These are phyloP conservation scores for Nycticryphes semicollaris DNA, from an alignment of 2,113 vertebrate species.

Conservation along the genomic window DNA sequence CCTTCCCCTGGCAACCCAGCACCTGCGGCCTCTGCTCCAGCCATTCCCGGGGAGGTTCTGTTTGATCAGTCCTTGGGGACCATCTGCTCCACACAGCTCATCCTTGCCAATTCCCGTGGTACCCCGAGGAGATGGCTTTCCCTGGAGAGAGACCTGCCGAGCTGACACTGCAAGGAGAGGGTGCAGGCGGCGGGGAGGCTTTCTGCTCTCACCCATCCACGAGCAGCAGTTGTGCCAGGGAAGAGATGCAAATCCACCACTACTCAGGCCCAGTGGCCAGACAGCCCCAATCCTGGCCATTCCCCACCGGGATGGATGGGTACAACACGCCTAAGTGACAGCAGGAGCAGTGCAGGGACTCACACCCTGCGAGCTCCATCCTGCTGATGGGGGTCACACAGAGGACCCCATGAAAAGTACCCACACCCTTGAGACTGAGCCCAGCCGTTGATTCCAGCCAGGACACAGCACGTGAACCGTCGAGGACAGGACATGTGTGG, in stretches of 20 bases:
- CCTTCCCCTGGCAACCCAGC: background rate
- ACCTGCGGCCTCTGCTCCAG: background rate
- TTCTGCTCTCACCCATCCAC: background rate
- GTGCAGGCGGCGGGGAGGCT: background rate
- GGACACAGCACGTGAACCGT: background rate
- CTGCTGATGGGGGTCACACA: background rate
- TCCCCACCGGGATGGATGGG: background rate
- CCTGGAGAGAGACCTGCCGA: background rate
- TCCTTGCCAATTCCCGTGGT: background rate
- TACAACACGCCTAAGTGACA: accelerated
- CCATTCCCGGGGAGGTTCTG: background rate
- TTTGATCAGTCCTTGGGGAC: background rate
- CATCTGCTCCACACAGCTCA: background rate
- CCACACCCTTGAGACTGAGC: background rate
- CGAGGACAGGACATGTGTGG: background rate
- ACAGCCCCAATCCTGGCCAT: background rate
- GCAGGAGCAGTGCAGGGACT: background rate
- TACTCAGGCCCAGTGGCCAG: background rate
- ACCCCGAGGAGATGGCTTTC: background rate
- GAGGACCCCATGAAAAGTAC: background rate
- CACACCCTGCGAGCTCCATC: background rate
- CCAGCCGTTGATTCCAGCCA: background rate
- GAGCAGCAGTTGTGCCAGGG: background rate
- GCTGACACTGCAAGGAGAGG: background rate
- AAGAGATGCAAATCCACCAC: no score